Conservation (phyloP, 2,113 vertebrate species). For the Dendropsophus ebraccatus region DNA sequence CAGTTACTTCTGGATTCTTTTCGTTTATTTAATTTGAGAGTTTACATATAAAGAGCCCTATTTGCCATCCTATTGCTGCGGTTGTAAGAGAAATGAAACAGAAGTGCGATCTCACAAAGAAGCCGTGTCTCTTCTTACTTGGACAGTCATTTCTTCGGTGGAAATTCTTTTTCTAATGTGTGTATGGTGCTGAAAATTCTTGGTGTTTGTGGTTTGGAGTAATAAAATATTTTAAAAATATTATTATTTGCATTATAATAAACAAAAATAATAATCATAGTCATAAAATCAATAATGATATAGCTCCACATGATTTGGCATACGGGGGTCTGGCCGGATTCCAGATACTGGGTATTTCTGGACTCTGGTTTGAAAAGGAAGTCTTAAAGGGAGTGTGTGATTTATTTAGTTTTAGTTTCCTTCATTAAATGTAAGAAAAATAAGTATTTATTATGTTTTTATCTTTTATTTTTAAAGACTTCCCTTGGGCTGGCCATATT, state of each 20-base stretch:
- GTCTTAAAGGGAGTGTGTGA: not conserved
- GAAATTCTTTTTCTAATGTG: conserved; percentile 3
- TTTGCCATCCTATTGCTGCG: conserved; percentile 34
- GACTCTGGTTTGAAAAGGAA: not conserved
- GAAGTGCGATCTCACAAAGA: conserved; percentile 4
- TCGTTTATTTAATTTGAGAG: conserved; percentile 51
- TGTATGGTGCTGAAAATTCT: not conserved
- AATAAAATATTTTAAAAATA: not conserved
- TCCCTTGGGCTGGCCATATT: no score
- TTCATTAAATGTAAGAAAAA: not conserved
- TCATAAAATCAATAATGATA: not conserved
- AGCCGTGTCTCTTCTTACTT: not conserved
- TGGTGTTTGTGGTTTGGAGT: conserved; percentile 9
- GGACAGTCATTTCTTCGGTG: no score
- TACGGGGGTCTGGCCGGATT: not conserved
- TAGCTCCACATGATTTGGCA: not conserved
- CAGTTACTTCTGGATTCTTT: conserved; percentile 48
- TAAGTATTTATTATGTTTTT: not conserved
- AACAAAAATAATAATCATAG: conserved; percentile 13
- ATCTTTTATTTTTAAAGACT: no score
- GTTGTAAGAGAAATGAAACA: conserved; percentile 25
- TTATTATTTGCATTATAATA: conserved; percentile 2
- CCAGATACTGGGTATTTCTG: not conserved
- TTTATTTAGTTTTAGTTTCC: not conserved
- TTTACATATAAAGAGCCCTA: conserved; percentile 53